Evolutionary conservation across 2,888 invertebrate species (phyloP), one percentile per base, ranked within the genome.

Genomic region (Polietes domitor): DNA sequence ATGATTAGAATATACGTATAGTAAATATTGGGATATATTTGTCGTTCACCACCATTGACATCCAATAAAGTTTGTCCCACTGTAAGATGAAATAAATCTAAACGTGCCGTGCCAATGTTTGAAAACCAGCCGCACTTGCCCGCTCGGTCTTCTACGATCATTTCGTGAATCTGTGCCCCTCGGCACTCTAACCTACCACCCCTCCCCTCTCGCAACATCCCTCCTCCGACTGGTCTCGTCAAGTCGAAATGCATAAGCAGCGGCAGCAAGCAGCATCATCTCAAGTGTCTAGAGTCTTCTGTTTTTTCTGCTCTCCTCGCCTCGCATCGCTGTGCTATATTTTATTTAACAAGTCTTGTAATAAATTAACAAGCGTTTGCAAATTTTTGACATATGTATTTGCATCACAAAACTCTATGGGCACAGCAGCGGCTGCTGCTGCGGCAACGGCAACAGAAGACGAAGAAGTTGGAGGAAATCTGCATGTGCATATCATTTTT

Each of bases 371-470:
- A 84, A 83, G 84, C 85, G 84, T 80, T 85, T 86, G 85, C 85
- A 86, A 86, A 86, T 86, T 84, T 86, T 85, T 85, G 86, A 86
- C 85, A 86, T 84, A 84, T 86, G 86, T 85, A 86, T 86, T 86
- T 86, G 85, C 86, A 85, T 83, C 74, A 74, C 80, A 83, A 77
- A 83, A 63, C 77, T 80, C 80, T 63, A 58, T 71, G 77, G 77
- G 63, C 53, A 78, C 83, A 77, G 78, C 82, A 80, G 70, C 75
- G 78, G 70, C 70, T 73, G 10, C 41, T 4, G 32, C 71, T 21
- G 28, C 61, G 32, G 28, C 77, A 37, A 70, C 74, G 19, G 68
- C 37, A 65, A 32, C 41, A 71, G 77, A 7, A 7, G 19, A 58
- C 28, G 10, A 47, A 19, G 55, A 55, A 55, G 26, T 17, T 76